phyloP scores from a whole-genome alignment of 2,113 vertebrate species.

The Microcebus lehilahytsara region DNA sequence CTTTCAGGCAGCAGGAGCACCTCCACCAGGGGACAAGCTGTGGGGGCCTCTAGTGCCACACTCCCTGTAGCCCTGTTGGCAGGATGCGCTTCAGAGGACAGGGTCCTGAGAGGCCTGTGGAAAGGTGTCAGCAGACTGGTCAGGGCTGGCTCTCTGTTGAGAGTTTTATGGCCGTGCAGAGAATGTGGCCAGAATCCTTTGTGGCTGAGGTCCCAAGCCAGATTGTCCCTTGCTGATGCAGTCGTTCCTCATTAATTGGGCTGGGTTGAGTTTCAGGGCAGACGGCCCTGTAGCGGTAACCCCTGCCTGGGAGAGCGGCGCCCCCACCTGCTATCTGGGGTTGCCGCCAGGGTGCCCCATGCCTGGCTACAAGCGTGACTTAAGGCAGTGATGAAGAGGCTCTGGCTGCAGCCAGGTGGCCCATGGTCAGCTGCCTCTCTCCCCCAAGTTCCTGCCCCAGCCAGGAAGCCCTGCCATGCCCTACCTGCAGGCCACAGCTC shows the following conservation, averaged over 20 bases:
- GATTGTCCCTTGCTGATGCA: conserved; percentile 85
- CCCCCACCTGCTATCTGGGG: background rate
- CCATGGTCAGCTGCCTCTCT: background rate
- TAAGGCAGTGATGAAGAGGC: background rate
- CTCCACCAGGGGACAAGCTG: rapidly evolving
- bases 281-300: background rate
- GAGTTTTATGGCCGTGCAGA: conserved; percentile 81
- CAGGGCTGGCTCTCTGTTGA: conserved; percentile 74
- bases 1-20: background rate
- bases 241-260: conserved; percentile 85
- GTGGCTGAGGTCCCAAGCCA: conserved; percentile 85
- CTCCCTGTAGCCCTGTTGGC: background rate
- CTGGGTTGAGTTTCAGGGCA: conserved; percentile 78
- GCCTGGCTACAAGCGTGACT: background rate
- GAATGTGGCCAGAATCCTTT: conserved; percentile 86
- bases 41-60: background rate
- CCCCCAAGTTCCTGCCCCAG: background rate
- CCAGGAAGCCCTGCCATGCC: background rate
- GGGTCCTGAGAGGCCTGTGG: background rate
- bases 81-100: background rate
- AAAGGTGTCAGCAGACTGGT: conserved; percentile 78
- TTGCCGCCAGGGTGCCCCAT: background rate
- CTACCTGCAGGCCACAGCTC: background rate
- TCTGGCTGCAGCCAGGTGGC: background rate
- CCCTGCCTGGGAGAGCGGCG: background rate